A percentile compares a stretch with the other conserved stretches of the same genome.
phyloP scores from a whole-genome alignment of 2,888 invertebrate species.

The Eupeodes luniger region DNA sequence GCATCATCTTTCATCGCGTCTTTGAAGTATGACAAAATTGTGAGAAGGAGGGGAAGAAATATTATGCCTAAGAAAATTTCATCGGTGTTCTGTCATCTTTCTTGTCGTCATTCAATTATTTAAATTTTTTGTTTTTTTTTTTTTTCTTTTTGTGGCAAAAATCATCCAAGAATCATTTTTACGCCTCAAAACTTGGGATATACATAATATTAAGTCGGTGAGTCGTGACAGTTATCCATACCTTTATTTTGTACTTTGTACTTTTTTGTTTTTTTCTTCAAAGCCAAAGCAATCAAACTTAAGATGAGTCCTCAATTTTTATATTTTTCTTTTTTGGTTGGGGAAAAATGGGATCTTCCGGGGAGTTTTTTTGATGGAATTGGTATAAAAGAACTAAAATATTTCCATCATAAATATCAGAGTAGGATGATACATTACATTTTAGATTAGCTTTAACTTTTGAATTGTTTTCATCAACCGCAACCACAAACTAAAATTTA shows the following conservation, averaged over 20 bases:
- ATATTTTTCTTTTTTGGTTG: not conserved
- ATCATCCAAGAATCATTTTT: conserved; percentile 49
- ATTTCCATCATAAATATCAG: not conserved
- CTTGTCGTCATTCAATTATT: conserved; percentile 69
- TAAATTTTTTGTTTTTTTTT: conserved; percentile 52
- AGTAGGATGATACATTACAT: no score
- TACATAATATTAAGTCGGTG: conserved; percentile 3
- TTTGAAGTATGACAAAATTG: conserved; percentile 14
- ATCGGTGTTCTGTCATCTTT: conserved; percentile 30
- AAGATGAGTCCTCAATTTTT: not conserved
- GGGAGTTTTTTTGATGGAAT: not conserved
- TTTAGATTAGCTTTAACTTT: no score
- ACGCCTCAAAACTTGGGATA: conserved; percentile 34
- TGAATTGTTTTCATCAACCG: no score
- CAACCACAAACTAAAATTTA: no score
- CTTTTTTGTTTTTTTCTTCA: not conserved
- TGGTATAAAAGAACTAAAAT: not conserved
- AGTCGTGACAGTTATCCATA: conserved; percentile 36
- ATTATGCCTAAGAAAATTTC: conserved; percentile 26
- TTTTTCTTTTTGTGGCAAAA: conserved; percentile 33
- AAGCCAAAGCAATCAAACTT: conserved; percentile 1
- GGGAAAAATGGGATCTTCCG: not conserved
- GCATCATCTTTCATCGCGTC: conserved; percentile 40
- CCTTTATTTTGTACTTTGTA: not conserved
- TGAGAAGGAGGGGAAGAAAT: not conserved